phyloP scores from a whole-genome alignment of 2,888 invertebrate species.

The Pristionchus exspectatus region DNA sequence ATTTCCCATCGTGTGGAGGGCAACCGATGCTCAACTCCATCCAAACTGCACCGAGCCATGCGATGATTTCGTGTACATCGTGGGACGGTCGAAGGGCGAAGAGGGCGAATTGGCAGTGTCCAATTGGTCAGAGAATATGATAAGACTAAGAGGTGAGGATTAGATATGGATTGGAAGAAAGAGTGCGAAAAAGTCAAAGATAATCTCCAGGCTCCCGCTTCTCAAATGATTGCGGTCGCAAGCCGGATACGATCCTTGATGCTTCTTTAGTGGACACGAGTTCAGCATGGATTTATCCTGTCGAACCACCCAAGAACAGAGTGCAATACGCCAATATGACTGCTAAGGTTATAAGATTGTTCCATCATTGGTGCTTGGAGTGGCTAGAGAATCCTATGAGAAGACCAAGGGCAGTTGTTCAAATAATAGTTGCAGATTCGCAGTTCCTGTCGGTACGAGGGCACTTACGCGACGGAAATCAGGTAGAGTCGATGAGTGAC shows the following conservation, averaged over 20 bases:
- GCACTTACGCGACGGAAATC: constrained; percentile 37
- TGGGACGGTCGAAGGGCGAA: constrained; percentile 17
- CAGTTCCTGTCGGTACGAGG: constrained; percentile 37
- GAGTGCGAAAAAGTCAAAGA: not conserved
- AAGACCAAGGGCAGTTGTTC: not conserved
- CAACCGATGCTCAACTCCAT: not conserved
- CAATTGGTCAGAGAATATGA: constrained; percentile 31
- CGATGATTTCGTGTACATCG: constrained; percentile 42
- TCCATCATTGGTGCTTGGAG: too few species aligned
- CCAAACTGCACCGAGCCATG: constrained; percentile 29
- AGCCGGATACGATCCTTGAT: constrained; percentile 9
- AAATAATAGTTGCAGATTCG: not conserved
- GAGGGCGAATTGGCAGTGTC: constrained; percentile 2
- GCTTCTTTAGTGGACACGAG: constrained; percentile 23
- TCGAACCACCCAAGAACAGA: constrained; percentile 47
- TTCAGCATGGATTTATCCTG: constrained; percentile 49
- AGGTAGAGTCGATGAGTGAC: not conserved
- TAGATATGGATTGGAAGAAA: not conserved
- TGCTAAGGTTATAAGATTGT: not conserved
- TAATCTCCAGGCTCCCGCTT: not conserved
- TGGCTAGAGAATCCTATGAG: too few species aligned
- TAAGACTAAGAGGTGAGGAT: not conserved
- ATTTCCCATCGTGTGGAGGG: not conserved
- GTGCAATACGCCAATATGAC: constrained; percentile 38
- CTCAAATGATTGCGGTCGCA: not conserved